A percentile compares a stretch with the other conserved stretches of the same genome.
Conservation (phyloP, 2,888 invertebrate genomes). For the Drosophila neonasuta region DNA sequence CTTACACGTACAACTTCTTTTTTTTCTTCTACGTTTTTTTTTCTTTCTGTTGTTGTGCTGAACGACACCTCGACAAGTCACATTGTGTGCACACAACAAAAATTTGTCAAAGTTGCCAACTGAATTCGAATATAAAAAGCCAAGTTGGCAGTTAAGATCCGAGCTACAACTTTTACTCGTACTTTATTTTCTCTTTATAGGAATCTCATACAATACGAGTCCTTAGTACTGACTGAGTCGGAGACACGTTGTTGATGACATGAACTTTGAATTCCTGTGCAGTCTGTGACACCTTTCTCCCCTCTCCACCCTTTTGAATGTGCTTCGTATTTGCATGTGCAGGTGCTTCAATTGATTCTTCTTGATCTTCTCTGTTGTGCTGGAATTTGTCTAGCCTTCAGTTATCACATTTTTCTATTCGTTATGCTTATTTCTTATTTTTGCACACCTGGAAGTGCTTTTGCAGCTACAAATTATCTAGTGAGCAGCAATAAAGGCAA, state of each 20-base stretch:
- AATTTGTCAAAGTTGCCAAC: conserved; percentile 31
- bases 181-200: conserved; percentile 22
- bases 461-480: conserved; percentile 57
- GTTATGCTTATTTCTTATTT: neutral
- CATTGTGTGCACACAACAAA: conserved; percentile 19
- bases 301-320: conserved; percentile 24
- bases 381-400: too few relatives aligned
- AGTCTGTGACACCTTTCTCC: conserved; percentile 9
- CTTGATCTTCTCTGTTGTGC: neutral
- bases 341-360: conserved; percentile 12
- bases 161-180: conserved; percentile 7
- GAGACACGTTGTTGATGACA: conserved; percentile 11
- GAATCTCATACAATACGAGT: conserved; percentile 3
- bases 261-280: conserved; percentile 16
- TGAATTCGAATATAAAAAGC: conserved; percentile 10
- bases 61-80: conserved; percentile 37
- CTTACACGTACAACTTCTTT: conserved; percentile 14
- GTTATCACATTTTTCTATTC: neutral
- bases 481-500: conserved; percentile 58
- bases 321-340: conserved; percentile 24
- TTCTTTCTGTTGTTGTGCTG: neutral
- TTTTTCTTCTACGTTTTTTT: neutral
- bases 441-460: conserved; percentile 26
- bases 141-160: conserved; percentile 26
- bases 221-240: neutral